phyloP scores from a whole-genome alignment of 1,140 invertebrate genomes.

The Mylabris phalerata region DNA sequence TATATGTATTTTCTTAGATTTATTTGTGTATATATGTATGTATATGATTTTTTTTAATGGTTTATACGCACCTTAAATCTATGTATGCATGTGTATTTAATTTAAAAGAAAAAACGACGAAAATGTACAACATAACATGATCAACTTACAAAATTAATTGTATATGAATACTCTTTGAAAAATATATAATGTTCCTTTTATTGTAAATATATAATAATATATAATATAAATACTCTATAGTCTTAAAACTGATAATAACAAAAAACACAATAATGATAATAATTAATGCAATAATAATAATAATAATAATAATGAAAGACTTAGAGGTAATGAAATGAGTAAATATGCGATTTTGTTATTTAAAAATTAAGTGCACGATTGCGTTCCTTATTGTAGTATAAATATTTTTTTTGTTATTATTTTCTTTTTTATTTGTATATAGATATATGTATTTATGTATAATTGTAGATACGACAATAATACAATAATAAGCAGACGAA shows the following conservation, averaged over 20 bases:
- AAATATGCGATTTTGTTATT: slow-evolving; percentile 10
- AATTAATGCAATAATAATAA: slow-evolving; percentile 17
- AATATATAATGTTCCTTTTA: slow-evolving; percentile 31
- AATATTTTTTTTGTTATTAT: background rate
- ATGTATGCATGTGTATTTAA: slow-evolving; percentile 6
- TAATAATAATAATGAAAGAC: slow-evolving; percentile 28
- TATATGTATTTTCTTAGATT: slow-evolving; percentile 2
- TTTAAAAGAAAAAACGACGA: slow-evolving; percentile 8
- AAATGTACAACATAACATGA: slow-evolving; percentile 12
- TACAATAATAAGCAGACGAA: slow-evolving; percentile 8
- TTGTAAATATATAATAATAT: background rate
- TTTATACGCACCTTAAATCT: background rate
- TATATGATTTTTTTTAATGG: background rate
- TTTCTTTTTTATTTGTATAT: background rate
- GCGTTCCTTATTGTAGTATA: background rate
- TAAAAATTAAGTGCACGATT: slow-evolving; percentile 10
- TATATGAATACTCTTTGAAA: slow-evolving; percentile 38
- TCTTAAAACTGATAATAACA: background rate
- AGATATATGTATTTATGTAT: background rate
- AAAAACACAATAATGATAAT: slow-evolving; percentile 5
- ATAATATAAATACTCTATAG: slow-evolving; percentile 13
- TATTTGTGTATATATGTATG: background rate
- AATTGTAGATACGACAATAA: slow-evolving; percentile 13
- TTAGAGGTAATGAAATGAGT: slow-evolving; percentile 32
- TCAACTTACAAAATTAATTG: slow-evolving; percentile 17